Evolutionary conservation across 2,113 vertebrate genomes (phyloP).

Genomic region (Cryptotis parvus): DNA sequence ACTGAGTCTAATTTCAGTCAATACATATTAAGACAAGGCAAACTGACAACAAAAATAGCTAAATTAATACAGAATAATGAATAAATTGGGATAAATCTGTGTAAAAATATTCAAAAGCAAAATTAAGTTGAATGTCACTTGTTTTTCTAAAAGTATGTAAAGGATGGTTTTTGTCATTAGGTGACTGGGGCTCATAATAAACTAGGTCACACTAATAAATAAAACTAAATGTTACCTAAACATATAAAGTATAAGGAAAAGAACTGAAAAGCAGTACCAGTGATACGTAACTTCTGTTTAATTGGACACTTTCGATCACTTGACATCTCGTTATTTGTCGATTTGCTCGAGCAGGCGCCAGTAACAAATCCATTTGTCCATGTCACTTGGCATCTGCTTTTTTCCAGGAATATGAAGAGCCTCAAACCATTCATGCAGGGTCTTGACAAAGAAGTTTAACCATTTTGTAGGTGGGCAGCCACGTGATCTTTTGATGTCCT

Average conservation of each 20-base stretch:
- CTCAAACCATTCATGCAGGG: too few species aligned
- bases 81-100: conserved; percentile 20
- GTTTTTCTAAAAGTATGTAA: conserved; percentile 25
- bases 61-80: conserved; percentile 24
- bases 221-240: conserved; percentile 16
- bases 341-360: too few species aligned
- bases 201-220: conserved; percentile 26
- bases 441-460: too few species aligned
- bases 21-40: conserved; percentile 43
- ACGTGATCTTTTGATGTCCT: too few species aligned
- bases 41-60: conserved; percentile 57
- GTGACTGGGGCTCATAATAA: conserved; percentile 21
- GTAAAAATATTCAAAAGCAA: conserved; percentile 30
- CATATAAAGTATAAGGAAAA: background rate
- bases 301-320: too few species aligned
- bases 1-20: conserved; percentile 62
- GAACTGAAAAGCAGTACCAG: background rate
- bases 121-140: conserved; percentile 19
- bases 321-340: too few species aligned
- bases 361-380: too few species aligned
- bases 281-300: background rate
- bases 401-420: too few species aligned
- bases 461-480: too few species aligned
- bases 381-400: too few species aligned
- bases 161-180: conserved; percentile 49